A percentile compares a stretch with the other conserved stretches of the same genome.
Conservation (phyloP, 1,140 invertebrate genomes). For the Heliconius melpomene region DNA sequence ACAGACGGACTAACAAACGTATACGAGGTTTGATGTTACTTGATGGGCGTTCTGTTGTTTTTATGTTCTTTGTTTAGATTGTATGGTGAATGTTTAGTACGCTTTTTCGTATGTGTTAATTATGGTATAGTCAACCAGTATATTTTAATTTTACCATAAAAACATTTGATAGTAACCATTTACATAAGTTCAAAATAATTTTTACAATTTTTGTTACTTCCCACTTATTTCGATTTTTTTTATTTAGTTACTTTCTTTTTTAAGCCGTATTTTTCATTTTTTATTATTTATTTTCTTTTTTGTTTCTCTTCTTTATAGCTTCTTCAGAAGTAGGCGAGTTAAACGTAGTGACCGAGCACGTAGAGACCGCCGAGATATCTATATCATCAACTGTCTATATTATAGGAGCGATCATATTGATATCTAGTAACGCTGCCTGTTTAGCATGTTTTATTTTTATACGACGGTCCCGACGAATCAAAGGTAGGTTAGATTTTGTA, state of each 20-base stretch:
- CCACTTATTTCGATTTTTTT: too few species aligned
- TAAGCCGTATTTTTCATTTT: conserved; percentile 40
- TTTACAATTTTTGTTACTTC: background rate
- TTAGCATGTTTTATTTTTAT: conserved; percentile 92
- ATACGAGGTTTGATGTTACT: conserved; percentile 81
- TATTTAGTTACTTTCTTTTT: too few species aligned
- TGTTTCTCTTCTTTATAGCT: conserved; percentile 78
- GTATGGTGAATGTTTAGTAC: background rate
- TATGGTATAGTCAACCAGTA: too few species aligned
- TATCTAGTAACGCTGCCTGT: conserved; percentile 85
- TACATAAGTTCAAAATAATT: conserved; percentile 5
- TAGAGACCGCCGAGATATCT: conserved; percentile 82
- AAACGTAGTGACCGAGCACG: conserved; percentile 84
- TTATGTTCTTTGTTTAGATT: conserved; percentile 12
- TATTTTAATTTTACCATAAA: too few species aligned
- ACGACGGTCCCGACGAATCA: conserved; percentile 85
- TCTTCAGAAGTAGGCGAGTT: conserved; percentile 79
- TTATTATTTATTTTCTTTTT: conserved; percentile 74
- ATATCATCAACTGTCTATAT: conserved; percentile 82
- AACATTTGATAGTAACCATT: too few species aligned
- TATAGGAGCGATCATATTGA: conserved; percentile 4
- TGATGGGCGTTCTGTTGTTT: background rate
- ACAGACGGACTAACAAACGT: conserved; percentile 87
- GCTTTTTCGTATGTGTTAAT: background rate
- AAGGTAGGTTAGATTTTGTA: conserved; percentile 80